Base-by-base conservation (phyloP, 2,113 vertebrate genomes). In the Eptatretus burgeri region DNA sequence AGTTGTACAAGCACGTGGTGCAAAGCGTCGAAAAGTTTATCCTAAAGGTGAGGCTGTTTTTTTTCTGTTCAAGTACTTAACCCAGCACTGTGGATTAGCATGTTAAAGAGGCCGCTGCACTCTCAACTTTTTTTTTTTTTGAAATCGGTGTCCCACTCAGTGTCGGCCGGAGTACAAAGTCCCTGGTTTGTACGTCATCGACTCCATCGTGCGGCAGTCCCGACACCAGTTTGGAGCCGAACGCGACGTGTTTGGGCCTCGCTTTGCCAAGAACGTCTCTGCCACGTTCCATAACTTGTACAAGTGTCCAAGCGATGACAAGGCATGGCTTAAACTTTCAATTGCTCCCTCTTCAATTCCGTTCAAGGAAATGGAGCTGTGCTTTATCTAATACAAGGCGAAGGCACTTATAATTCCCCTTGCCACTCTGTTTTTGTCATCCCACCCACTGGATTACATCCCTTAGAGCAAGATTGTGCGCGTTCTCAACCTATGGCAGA, bases 101-200 rank as follows among this genome's bases (percentile, higher is more conserved):
- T 11, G 13, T 7, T 53, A 56, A 65, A 49, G 56, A 19, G 20
- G 65, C 18, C 14, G 17, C 52, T 41, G 51, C n/a, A 17, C 52
- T 66, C 14, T 51, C 63, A 20, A 66, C 51, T 50, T 66, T 49
- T 51, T 63, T 66, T 27, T 63, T 66, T 62, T 66, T 56, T 63
- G 11, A 66, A n/a, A 60, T 62, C 62, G 62, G 62, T 60, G 56
- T 19, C 62, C 52, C 64, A 62, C 63, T 62, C 27, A 98, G 91
- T 98, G 91, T 76, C 95, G 95, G 71, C 85, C 89, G 63, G 91
- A 98, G 75, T 98, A 98, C 76, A 98, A 98, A 72, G 91, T 98
- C 62, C 88, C 89, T 5, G 91, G 91, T 63, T 77, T 98, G 56
- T 98, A 98, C 66, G 91, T 98, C 67, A 82, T 98, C 71, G 91